A percentile compares a stretch with the other conserved stretches of the same genome.
Conservation (phyloP, 2,888 invertebrate species). For the Heliconius ismenius region DNA sequence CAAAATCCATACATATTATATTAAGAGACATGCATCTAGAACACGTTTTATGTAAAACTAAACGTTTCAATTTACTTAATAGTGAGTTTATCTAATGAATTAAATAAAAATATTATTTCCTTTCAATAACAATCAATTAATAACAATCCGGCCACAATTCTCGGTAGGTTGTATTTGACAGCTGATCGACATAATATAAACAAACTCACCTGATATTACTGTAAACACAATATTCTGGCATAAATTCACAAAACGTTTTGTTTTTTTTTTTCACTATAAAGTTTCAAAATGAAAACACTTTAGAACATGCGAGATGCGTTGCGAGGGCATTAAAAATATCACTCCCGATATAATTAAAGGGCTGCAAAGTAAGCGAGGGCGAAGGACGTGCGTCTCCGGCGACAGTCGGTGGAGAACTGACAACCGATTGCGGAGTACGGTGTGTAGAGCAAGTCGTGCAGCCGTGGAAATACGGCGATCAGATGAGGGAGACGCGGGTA, state of each 20-base stretch:
- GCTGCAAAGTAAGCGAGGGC: slow-evolving; percentile 57
- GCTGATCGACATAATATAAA: slow-evolving; percentile 66
- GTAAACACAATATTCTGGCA: slow-evolving; percentile 60
- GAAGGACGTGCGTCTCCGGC: slow-evolving; percentile 68
- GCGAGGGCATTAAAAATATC: slow-evolving; percentile 70
- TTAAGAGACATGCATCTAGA: slow-evolving; percentile 4
- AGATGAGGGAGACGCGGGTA: slow-evolving; percentile 12
- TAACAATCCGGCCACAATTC: slow-evolving; percentile 33
- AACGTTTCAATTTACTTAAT: background rate
- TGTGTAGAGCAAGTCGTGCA: slow-evolving; percentile 20
- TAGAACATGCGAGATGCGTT: slow-evolving; percentile 58
- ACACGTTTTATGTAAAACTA: background rate
- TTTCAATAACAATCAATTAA: slow-evolving; percentile 32
- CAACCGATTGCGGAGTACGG: slow-evolving; percentile 17
- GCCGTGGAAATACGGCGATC: slow-evolving; percentile 19
- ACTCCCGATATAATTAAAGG: slow-evolving; percentile 61
- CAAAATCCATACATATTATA: background rate
- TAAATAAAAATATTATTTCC: slow-evolving; percentile 9
- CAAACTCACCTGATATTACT: slow-evolving; percentile 66
- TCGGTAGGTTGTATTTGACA: slow-evolving; percentile 50
- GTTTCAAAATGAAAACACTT: slow-evolving; percentile 47
- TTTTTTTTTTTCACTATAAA: slow-evolving; percentile 57
- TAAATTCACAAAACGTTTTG: slow-evolving; percentile 60
- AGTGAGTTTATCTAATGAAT: background rate
- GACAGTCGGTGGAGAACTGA: slow-evolving; percentile 66